These are phyloP conservation scores for Crenichthys baileyi DNA, from an alignment of 2,797 vertebrate species.

Conservation along the genomic window DNA sequence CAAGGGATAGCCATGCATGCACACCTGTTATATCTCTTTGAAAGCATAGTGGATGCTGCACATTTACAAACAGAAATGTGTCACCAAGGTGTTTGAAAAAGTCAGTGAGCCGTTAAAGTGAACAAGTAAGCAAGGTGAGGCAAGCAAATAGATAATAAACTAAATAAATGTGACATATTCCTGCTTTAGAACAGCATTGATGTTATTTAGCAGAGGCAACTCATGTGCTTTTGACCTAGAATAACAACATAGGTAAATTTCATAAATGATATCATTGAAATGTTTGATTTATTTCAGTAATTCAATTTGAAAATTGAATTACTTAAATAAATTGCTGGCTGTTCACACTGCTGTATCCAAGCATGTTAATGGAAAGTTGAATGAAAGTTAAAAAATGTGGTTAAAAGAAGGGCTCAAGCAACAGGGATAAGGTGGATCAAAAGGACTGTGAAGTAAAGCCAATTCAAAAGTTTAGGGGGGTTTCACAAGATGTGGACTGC, in stretches of 20 bases:
- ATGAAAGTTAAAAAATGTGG: neutral
- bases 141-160: slow-evolving; percentile 17
- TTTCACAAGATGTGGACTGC: too few species aligned
- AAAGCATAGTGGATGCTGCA: neutral
- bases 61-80: slow-evolving; percentile 4
- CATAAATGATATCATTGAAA: neutral
- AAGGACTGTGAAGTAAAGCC: too few species aligned
- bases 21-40: slow-evolving; percentile 30
- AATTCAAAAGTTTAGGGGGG: too few species aligned
- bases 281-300: neutral
- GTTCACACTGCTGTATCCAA: neutral
- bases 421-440: neutral
- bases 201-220: neutral
- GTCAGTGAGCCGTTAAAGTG: slow-evolving; percentile 19
- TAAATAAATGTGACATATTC: slow-evolving; percentile 38
- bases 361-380: neutral
- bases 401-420: neutral
- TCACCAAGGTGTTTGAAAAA: slow-evolving; percentile 18
- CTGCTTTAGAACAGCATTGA: slow-evolving; percentile 5
- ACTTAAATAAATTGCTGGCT: neutral
- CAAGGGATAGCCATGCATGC: neutral
- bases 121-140: neutral
- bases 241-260: slow-evolving; percentile 7
- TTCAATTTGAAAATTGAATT: neutral
- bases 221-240: slow-evolving; percentile 1